Percentiles rank a stretch among this genome's conserved stretches.
Evolutionary conservation across 2,888 invertebrate species (phyloP).

Genomic region (Thereva unica): DNA sequence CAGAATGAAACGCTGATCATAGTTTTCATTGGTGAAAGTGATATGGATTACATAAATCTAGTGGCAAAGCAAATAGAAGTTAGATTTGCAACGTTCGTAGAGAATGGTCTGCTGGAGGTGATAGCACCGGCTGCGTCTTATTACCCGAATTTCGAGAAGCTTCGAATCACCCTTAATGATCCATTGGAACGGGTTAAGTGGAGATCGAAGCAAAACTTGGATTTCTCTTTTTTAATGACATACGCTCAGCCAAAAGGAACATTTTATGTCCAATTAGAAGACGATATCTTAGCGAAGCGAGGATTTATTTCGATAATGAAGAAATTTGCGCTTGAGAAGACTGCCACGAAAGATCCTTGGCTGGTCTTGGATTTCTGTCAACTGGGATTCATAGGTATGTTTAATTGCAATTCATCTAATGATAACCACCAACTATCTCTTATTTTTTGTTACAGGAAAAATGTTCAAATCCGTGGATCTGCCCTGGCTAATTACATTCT

Average conservation of each 20-base stretch:
- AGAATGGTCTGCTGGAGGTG: slow-evolving; percentile 84
- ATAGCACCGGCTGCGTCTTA: slow-evolving; percentile 82
- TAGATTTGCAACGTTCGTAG: slow-evolving; percentile 74
- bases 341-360: slow-evolving; percentile 75
- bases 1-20: slow-evolving; percentile 81
- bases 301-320: slow-evolving; percentile 85
- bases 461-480: slow-evolving; percentile 88
- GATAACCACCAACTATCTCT: background rate
- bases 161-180: slow-evolving; percentile 83
- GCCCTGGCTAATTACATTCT: slow-evolving; percentile 85
- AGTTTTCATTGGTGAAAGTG: slow-evolving; percentile 86
- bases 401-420: background rate
- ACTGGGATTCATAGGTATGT: slow-evolving; percentile 86
- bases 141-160: slow-evolving; percentile 81
- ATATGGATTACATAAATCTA: slow-evolving; percentile 73
- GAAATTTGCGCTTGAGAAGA: slow-evolving; percentile 77
- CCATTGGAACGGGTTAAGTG: slow-evolving; percentile 82
- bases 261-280: slow-evolving; percentile 92
- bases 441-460: slow-evolving; percentile 63
- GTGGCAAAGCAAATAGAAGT: slow-evolving; percentile 76
- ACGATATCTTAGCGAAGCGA: slow-evolving; percentile 87
- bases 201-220: slow-evolving; percentile 94
- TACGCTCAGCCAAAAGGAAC: slow-evolving; percentile 85
- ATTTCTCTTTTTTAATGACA: slow-evolving; percentile 92
- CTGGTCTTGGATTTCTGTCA: slow-evolving; percentile 91